Evolutionary conservation across 92 coral and sea anemone species (phyloP), one percentile per base, ranked within the genome.

Genomic region (Siderastrea radians): DNA sequence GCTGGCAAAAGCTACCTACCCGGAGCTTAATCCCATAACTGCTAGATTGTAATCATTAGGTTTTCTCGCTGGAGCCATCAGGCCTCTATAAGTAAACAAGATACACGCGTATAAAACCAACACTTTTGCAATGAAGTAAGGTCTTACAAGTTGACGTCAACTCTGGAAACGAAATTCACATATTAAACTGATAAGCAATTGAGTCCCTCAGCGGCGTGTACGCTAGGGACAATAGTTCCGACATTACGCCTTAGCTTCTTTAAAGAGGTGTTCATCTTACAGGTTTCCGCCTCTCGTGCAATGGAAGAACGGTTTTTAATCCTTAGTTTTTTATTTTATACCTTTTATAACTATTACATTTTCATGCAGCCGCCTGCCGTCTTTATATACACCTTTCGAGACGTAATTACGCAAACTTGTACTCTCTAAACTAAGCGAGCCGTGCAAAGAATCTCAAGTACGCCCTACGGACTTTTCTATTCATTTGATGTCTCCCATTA

Each of bases 31-130:
- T 53, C 93, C 84, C 64, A 83, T 64, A 38, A 77, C 72, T 50
- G 96, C 74, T 77, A 88, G 58, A 11, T 85, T 88, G 16, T 53
- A 88, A 47, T 95, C 96, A 46, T 87, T 82, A 13, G 98, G 96
- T 80, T 94, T 90, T 83, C 98, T 93, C 44, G 98, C 96, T 5
- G 98, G 98, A 19, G 96, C 92, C 98, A 95, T 95, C 61, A 95
- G 76, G 19, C 93, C 98, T 84, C 98, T 95, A 74, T 49, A 58
- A 62, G 2, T 46, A 49, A 77, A 16, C 16, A 43, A 2, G 55
- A 5, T 14, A 9, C 2, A 12, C 19, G 26, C 13, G 48, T 48
- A 6, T 16, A 12, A 47, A 51, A 14, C 2, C 17, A 6, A 48
- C 8, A 3, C 1, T 72, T 48, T 13, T 51, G 54, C 57, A 72